A percentile compares a stretch with the other conserved stretches of the same genome.
phyloP scores from a whole-genome alignment of 2,888 invertebrate genomes.

The Hirtodrosophila confusa region DNA sequence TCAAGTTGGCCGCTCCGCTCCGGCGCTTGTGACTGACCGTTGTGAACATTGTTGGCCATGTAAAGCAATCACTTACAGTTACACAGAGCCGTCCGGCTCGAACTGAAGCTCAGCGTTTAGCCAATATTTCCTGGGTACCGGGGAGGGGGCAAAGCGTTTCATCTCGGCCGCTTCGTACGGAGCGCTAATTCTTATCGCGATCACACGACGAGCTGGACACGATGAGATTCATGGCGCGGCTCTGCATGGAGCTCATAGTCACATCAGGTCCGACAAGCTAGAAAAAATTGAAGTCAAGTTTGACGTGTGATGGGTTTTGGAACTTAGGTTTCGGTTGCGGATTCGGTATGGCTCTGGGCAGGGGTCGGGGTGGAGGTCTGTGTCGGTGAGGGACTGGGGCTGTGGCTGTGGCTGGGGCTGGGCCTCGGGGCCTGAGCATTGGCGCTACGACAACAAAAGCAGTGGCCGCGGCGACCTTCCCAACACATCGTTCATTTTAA shows the following conservation, averaged over 20 bases:
- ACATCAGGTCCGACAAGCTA: slow-evolving; percentile 75
- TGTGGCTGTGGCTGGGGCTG: not conserved
- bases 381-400: not conserved
- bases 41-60: slow-evolving; percentile 40
- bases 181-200: slow-evolving; percentile 73
- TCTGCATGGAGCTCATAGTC: slow-evolving; percentile 64
- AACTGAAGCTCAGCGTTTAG: slow-evolving; percentile 44
- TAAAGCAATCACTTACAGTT: slow-evolving; percentile 61
- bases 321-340: slow-evolving; percentile 19
- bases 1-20: slow-evolving; percentile 43
- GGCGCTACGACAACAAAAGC: slow-evolving; percentile 71
- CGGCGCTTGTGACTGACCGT: slow-evolving; percentile 28
- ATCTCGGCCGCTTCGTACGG: slow-evolving; percentile 69
- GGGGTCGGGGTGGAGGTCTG: slow-evolving; percentile 3
- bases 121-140: slow-evolving; percentile 53
- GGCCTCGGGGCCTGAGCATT: slow-evolving; percentile 26
- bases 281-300: slow-evolving; percentile 63
- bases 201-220: slow-evolving; percentile 63
- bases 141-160: slow-evolving; percentile 54
- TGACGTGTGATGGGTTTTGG: slow-evolving; percentile 52
- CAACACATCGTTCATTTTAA: slow-evolving; percentile 82
- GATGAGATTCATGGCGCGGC: slow-evolving; percentile 64
- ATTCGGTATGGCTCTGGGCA: slow-evolving; percentile 1
- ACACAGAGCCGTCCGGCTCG: slow-evolving; percentile 18
- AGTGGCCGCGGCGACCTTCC: slow-evolving; percentile 48